phyloP scores from a whole-genome alignment of 2,888 invertebrate genomes.

The Ernsta delagoae region DNA sequence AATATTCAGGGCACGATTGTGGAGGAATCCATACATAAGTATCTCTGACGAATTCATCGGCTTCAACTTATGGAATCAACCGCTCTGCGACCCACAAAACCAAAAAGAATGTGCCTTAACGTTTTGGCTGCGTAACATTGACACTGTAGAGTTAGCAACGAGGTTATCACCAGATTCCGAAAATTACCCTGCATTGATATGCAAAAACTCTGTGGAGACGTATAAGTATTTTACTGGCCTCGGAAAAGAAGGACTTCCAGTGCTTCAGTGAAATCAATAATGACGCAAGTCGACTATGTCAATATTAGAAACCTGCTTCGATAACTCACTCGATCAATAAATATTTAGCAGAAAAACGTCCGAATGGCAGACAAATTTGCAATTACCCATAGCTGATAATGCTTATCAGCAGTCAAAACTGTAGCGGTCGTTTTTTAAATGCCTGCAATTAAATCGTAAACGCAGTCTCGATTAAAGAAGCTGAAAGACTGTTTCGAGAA shows the following conservation, averaged over 20 bases:
- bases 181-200: not conserved
- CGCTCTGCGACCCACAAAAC: conserved; percentile 73
- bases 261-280: not conserved
- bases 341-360: conserved; percentile 1
- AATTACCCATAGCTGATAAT: too few relatives aligned
- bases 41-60: conserved; percentile 62
- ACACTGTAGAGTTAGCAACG: conserved; percentile 7
- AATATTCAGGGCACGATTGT: conserved; percentile 56
- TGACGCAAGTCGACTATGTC: conserved; percentile 9
- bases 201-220: not conserved
- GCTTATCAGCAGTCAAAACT: not conserved
- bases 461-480: not conserved
- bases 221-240: not conserved
- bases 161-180: not conserved
- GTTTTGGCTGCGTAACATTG: conserved; percentile 3
- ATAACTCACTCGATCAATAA: not conserved
- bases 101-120: conserved; percentile 46
- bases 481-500: not conserved
- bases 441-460: not conserved
- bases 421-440: not conserved
- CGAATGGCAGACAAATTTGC: not conserved
- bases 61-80: conserved; percentile 64
- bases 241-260: not conserved
- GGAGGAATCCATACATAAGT: conserved; percentile 50
- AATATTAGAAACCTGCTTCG: conserved; percentile 10